These are phyloP conservation scores for Lithophane semibrunnea DNA, from an alignment of 2,888 invertebrate species.

Conservation along the genomic window DNA sequence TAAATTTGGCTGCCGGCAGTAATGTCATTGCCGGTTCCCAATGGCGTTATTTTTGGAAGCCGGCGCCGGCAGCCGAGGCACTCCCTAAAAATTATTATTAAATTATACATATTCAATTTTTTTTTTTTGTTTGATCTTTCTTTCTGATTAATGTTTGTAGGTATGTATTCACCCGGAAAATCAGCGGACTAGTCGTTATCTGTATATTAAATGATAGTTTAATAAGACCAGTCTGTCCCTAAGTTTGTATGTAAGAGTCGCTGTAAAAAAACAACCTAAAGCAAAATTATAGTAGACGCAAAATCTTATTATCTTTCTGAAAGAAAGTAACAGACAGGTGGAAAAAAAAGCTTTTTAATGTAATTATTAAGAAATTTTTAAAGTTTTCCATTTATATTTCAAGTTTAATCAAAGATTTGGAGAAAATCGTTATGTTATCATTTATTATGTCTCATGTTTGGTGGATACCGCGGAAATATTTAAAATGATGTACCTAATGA, in stretches of 20 bases:
- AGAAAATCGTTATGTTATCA: slow-evolving; percentile 23
- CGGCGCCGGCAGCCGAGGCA: no score
- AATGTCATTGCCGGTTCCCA: no score
- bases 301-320: slow-evolving; percentile 62
- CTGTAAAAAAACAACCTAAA: slow-evolving; percentile 51
- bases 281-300: slow-evolving; percentile 48
- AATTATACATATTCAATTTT: no score
- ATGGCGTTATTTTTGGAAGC: no score
- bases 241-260: slow-evolving; percentile 39
- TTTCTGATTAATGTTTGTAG: background rate
- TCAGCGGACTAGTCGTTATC: slow-evolving; percentile 37
- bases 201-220: slow-evolving; percentile 20
- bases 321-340: slow-evolving; percentile 64
- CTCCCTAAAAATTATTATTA: no score
- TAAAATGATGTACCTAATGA: background rate
- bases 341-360: slow-evolving; percentile 49
- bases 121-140: background rate
- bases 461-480: slow-evolving; percentile 26
- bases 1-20: no score
- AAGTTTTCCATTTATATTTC: slow-evolving; percentile 46
- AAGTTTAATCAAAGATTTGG: slow-evolving; percentile 43
- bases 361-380: slow-evolving; percentile 53
- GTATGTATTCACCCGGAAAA: slow-evolving; percentile 1
- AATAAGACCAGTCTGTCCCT: slow-evolving; percentile 57
- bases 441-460: slow-evolving; percentile 30